These are phyloP conservation scores for Saturnia pavonia DNA, from an alignment of 2,888 invertebrate species.

Conservation along the genomic window DNA sequence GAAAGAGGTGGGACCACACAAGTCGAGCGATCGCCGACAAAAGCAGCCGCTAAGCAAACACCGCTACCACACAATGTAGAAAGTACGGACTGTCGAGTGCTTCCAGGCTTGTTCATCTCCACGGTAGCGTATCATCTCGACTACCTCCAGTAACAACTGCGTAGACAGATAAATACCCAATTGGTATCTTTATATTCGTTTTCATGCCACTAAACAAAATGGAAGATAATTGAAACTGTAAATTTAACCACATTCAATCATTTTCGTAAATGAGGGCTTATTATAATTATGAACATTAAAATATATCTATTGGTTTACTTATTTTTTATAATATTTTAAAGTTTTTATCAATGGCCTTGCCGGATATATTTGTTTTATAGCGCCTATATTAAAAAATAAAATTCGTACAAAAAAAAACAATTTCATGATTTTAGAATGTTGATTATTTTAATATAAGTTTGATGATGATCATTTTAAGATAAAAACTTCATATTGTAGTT, in stretches of 20 bases:
- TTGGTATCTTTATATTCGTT: not conserved
- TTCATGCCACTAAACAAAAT: not conserved
- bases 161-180: not conserved
- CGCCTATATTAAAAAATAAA: not conserved
- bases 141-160: not conserved
- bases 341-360: no score
- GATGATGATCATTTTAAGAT: no score
- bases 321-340: no score
- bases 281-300: no score
- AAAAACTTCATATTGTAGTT: no score
- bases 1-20: constrained; percentile 51
- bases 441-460: no score
- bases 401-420: no score
- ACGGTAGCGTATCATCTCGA: constrained; percentile 18
- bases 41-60: constrained; percentile 56
- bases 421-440: not conserved
- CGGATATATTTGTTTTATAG: not conserved
- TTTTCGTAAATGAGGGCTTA: no score
- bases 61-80: constrained; percentile 38
- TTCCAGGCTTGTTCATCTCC: not conserved
- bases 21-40: constrained; percentile 62
- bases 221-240: no score
- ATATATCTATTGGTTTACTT: no score
- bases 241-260: no score
- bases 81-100: not conserved